Evolutionary conservation across 1,140 invertebrate genomes (phyloP).

Genomic region (Drosophila simulans): DNA sequence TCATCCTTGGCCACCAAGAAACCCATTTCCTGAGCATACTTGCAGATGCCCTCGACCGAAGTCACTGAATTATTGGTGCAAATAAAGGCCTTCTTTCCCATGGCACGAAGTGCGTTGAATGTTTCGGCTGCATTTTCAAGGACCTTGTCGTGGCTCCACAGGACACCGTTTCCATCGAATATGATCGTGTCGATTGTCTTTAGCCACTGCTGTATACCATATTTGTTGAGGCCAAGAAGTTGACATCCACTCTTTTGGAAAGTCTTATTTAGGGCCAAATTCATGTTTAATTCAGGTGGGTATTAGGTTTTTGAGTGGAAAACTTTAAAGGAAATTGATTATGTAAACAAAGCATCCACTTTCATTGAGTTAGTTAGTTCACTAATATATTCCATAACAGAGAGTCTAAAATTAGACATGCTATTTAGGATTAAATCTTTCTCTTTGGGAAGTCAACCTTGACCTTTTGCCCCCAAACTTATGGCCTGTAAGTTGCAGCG

Average conservation of each 20-base stretch:
- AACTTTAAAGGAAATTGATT: neutral
- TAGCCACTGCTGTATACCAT: constrained; percentile 42
- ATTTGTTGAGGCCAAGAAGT: constrained; percentile 40
- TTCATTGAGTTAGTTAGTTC: too few species aligned
- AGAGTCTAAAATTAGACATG: too few species aligned
- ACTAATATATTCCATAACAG: too few species aligned
- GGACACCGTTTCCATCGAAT: constrained; percentile 52
- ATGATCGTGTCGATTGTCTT: constrained; percentile 55
- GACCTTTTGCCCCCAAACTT: neutral
- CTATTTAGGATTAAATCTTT: too few species aligned
- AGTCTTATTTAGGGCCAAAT: constrained; percentile 3
- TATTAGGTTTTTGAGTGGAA: too few species aligned
- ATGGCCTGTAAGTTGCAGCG: neutral
- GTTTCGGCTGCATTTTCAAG: constrained; percentile 42
- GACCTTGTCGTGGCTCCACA: constrained; percentile 30
- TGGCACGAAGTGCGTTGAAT: constrained; percentile 52
- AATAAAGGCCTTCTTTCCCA: constrained; percentile 54
- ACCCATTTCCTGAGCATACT: constrained; percentile 41
- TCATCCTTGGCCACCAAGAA: constrained; percentile 36
- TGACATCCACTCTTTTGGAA: constrained; percentile 44
- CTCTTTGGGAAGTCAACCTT: too few species aligned
- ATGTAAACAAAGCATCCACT: neutral
- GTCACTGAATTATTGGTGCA: constrained; percentile 53
- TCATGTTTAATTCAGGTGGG: constrained; percentile 14
- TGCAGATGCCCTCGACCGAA: constrained; percentile 8